Evolutionary conservation across 2,113 vertebrate genomes (phyloP).

Genomic region (Catharus minimus): DNA sequence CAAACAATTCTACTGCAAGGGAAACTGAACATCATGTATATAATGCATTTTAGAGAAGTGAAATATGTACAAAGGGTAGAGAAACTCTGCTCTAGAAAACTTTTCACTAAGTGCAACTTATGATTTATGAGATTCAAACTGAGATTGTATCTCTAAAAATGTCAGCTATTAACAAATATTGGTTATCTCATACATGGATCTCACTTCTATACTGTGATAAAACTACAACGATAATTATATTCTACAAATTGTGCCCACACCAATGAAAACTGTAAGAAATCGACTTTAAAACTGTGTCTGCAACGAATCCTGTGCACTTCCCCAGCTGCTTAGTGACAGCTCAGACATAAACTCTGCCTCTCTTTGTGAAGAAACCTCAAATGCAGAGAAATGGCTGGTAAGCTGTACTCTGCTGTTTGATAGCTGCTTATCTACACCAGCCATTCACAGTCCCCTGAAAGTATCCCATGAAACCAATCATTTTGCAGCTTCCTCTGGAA

Average conservation of each 20-base stretch:
- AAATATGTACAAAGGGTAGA: neutral
- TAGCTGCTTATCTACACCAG: neutral
- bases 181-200: neutral
- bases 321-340: neutral
- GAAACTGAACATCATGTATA: neutral
- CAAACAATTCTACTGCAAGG: neutral
- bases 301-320: neutral
- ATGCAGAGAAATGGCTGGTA: neutral
- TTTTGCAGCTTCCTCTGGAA: neutral
- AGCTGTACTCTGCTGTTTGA: neutral
- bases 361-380: neutral
- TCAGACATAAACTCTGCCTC: rapidly evolving
- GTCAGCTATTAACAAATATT: neutral
- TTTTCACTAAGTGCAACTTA: neutral
- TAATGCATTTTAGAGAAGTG: neutral
- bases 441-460: neutral
- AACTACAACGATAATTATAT: neutral
- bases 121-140: neutral
- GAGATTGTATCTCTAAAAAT: neutral
- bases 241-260: neutral
- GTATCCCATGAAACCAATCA: neutral
- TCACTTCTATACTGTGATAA: neutral
- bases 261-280: neutral
- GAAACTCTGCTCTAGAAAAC: neutral
- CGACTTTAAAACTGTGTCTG: neutral